Percentiles rank a stretch among this genome's conserved stretches.
phyloP scores from a whole-genome alignment of 2,797 vertebrate genomes.

The Bucorvus abyssinicus region DNA sequence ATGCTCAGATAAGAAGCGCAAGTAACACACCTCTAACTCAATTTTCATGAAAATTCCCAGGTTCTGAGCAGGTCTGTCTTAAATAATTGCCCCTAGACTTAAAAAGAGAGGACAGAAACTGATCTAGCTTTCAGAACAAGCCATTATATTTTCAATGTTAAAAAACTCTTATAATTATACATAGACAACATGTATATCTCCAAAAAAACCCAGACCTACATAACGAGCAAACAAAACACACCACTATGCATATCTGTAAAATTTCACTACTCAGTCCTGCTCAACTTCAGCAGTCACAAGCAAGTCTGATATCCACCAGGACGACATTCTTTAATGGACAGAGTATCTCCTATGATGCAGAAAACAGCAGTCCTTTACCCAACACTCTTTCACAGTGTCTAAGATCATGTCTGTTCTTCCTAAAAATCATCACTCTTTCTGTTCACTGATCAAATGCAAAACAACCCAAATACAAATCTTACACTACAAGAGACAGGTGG shows the following conservation, averaged over 20 bases:
- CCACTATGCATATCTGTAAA: fast-evolving
- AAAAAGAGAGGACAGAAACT: fast-evolving
- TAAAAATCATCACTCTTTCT: background rate
- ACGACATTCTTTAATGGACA: background rate
- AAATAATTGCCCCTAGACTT: fast-evolving
- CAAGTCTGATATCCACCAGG: background rate
- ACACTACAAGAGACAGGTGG: fast-evolving
- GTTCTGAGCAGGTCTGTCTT: background rate
- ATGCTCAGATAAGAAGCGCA: fast-evolving
- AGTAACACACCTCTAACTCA: background rate
- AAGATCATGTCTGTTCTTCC: background rate
- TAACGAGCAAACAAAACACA: background rate
- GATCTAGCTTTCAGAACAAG: background rate
- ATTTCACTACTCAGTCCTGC: background rate
- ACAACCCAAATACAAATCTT: background rate
- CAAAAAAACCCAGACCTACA: fast-evolving
- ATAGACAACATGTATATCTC: fast-evolving
- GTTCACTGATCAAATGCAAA: background rate
- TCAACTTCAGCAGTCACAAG: background rate
- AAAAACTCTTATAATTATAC: background rate
- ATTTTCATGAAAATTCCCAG: background rate
- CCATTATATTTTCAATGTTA: background rate
- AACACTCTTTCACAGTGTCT: background rate
- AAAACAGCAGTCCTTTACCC: background rate
- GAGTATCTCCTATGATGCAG: background rate